phyloP scores from a whole-genome alignment of 2,113 vertebrate genomes.

The Microtus pennsylvanicus region DNA sequence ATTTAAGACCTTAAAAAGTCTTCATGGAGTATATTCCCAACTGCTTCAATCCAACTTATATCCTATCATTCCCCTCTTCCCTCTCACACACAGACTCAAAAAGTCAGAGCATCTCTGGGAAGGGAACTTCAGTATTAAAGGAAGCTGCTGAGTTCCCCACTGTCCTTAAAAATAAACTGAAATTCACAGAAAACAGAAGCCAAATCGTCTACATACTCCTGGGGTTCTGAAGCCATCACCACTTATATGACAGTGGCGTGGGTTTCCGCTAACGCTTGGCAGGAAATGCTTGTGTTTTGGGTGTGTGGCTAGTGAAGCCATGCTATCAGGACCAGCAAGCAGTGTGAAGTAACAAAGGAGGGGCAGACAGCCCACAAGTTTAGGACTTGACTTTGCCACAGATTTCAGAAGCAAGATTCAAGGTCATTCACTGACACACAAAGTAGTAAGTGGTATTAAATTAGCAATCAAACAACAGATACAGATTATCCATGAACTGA shows the following conservation, averaged over 20 bases:
- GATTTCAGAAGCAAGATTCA: slow-evolving; percentile 47
- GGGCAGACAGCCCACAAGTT: neutral
- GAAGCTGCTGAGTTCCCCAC: neutral
- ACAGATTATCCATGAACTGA: neutral
- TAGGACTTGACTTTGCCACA: slow-evolving; percentile 25
- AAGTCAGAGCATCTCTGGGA: too few relatives aligned
- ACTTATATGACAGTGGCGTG: slow-evolving; percentile 56
- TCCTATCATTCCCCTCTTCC: slow-evolving; percentile 8
- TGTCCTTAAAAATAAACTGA: slow-evolving; percentile 42
- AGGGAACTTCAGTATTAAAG: too few relatives aligned
- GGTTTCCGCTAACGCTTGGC: slow-evolving; percentile 57
- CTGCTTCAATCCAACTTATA: slow-evolving; percentile 43
- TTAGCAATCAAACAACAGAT: slow-evolving; percentile 29
- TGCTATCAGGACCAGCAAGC: slow-evolving; percentile 36
- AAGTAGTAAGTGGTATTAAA: slow-evolving; percentile 4
- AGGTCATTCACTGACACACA: slow-evolving; percentile 26
- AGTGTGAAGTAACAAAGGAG: slow-evolving; percentile 59
- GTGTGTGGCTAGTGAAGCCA: slow-evolving; percentile 51
- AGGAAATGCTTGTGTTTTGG: slow-evolving; percentile 22
- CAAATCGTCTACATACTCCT: slow-evolving; percentile 7
- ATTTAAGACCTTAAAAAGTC: slow-evolving; percentile 46
- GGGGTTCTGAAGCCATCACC: slow-evolving; percentile 45
- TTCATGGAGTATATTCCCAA: neutral
- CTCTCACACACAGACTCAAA: neutral
- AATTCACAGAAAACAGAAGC: slow-evolving; percentile 49